These are phyloP conservation scores for Drosophila colorata DNA, from an alignment of 2,888 invertebrate species.

Conservation along the genomic window DNA sequence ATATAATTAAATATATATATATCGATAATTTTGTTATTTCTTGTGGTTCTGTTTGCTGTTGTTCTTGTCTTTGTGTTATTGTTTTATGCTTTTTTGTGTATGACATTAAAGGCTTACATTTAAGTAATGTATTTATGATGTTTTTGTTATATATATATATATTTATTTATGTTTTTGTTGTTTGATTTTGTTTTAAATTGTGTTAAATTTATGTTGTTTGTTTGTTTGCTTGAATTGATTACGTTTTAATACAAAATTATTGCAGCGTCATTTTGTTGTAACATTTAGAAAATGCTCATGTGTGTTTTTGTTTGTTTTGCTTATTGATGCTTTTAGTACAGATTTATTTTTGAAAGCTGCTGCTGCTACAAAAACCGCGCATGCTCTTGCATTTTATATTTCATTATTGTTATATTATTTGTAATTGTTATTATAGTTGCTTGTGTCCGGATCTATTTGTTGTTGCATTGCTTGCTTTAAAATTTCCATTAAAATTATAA, in stretches of 20 bases:
- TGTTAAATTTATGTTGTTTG: slow-evolving; percentile 42
- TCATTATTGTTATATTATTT: slow-evolving; percentile 35
- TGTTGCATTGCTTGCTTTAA: slow-evolving; percentile 66
- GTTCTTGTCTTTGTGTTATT: slow-evolving; percentile 22
- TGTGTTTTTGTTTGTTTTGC: slow-evolving; percentile 6
- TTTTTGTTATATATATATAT: slow-evolving; percentile 15
- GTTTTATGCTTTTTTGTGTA: slow-evolving; percentile 29
- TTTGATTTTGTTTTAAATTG: slow-evolving; percentile 42
- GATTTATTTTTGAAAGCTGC: slow-evolving; percentile 33
- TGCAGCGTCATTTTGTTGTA: slow-evolving; percentile 45
- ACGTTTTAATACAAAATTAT: slow-evolving; percentile 49
- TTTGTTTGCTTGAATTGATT: slow-evolving; percentile 41
- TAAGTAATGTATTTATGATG: slow-evolving; percentile 51
- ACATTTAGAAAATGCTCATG: slow-evolving; percentile 55
- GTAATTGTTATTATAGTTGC: slow-evolving; percentile 66
- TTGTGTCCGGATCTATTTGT: slow-evolving; percentile 59
- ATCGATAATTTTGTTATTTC: slow-evolving; percentile 38
- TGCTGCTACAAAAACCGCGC: slow-evolving; percentile 39
- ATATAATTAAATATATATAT: slow-evolving; percentile 14
- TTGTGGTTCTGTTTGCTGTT: slow-evolving; percentile 23
- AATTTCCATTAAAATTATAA: slow-evolving; percentile 83
- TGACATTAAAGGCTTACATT: slow-evolving; percentile 64
- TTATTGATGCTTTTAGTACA: slow-evolving; percentile 29
- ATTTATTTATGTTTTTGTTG: slow-evolving; percentile 18
- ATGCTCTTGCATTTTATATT: slow-evolving; percentile 14